Conservation (phyloP, 2,888 invertebrate genomes). For the Apamea crenata region DNA sequence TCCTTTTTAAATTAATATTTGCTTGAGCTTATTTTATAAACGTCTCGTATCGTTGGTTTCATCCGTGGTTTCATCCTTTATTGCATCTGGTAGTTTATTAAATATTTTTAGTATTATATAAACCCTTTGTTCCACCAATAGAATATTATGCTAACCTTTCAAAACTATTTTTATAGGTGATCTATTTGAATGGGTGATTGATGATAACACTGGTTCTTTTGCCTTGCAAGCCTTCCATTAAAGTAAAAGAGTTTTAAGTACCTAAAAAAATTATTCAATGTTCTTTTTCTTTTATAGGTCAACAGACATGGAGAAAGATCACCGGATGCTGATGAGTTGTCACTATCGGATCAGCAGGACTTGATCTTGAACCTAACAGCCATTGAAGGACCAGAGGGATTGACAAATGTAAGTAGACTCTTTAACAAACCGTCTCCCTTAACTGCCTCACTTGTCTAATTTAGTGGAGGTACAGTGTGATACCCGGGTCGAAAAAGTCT, state of each 20-base stretch:
- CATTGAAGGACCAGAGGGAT: conserved; percentile 83
- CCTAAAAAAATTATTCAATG: background rate
- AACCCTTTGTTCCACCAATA: no score
- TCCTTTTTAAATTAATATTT: no score
- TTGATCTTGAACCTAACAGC: conserved; percentile 76
- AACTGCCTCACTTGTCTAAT: background rate
- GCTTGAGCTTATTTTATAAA: no score
- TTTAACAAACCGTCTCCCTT: background rate
- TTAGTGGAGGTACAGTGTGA: background rate
- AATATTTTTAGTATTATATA: no score
- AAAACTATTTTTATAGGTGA: background rate
- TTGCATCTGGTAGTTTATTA: no score
- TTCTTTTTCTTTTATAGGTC: conserved; percentile 72
- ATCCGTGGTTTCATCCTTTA: no score
- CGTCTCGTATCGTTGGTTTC: no score
- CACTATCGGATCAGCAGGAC: conserved; percentile 80
- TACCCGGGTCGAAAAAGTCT: background rate
- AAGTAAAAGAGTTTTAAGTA: background rate
- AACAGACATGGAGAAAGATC: conserved; percentile 86
- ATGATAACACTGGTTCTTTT: background rate
- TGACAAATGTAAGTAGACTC: conserved; percentile 80
- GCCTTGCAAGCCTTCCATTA: background rate
- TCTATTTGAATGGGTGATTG: background rate
- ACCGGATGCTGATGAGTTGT: conserved; percentile 84
- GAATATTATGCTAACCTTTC: no score